Conservation (phyloP, 2,113 vertebrate genomes). For the Tinamus guttatus region DNA sequence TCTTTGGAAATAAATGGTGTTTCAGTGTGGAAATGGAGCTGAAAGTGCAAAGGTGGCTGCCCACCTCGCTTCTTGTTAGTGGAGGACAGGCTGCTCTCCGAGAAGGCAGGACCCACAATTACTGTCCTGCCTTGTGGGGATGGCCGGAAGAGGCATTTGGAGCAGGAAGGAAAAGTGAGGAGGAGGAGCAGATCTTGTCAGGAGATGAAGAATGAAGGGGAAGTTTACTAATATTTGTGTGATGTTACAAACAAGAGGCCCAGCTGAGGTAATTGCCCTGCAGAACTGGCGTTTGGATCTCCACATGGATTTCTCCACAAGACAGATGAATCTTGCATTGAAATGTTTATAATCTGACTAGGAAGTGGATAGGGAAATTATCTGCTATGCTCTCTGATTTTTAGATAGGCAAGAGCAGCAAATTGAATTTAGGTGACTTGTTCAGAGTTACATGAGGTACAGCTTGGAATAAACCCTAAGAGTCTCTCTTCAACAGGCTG, state of each 20-base stretch:
- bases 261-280: neutral
- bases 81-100: neutral
- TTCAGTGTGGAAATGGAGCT: neutral
- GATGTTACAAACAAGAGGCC: neutral
- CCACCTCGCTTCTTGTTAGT: neutral
- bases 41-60: neutral
- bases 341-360: slow-evolving; percentile 1
- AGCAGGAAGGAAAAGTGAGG: neutral
- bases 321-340: neutral
- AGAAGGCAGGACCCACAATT: neutral
- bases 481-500: slow-evolving; percentile 33
- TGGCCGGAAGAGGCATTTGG: neutral
- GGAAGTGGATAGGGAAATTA: neutral
- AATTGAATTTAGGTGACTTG: slow-evolving; percentile 42
- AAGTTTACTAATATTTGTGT: neutral
- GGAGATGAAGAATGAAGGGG: neutral
- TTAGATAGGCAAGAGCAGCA: slow-evolving; percentile 47
- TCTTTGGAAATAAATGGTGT: neutral
- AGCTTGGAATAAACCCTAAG: slow-evolving; percentile 45
- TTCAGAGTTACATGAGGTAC: neutral
- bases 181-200: neutral
- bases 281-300: neutral
- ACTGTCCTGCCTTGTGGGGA: neutral
- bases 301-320: neutral
- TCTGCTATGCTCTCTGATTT: neutral